Evolutionary conservation across 2,888 invertebrate species (phyloP).

Genomic region (Troides oblongomaculatus): DNA sequence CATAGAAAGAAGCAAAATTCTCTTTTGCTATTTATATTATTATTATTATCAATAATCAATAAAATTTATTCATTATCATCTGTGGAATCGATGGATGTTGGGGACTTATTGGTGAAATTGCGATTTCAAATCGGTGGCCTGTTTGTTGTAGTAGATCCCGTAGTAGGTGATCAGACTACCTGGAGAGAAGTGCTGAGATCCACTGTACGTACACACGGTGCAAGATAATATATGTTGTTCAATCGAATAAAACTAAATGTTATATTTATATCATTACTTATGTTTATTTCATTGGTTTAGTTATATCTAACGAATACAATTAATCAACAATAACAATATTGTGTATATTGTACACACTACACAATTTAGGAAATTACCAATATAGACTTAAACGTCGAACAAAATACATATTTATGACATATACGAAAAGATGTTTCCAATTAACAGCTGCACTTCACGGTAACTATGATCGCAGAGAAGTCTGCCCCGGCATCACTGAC

Average conservation of each 20-base stretch:
- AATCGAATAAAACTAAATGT: constrained; percentile 11
- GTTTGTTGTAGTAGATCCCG: no score
- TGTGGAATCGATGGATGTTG: no score
- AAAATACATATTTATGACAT: not conserved
- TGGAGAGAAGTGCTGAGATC: no score
- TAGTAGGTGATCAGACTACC: no score
- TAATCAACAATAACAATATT: constrained; percentile 35
- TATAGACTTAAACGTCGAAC: not conserved
- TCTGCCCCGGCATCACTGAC: not conserved
- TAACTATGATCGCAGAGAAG: not conserved
- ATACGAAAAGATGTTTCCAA: not conserved
- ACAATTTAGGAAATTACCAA: constrained; percentile 40
- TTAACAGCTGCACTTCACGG: not conserved
- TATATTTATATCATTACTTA: constrained; percentile 33
- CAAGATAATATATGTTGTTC: no score
- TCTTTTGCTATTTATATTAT: no score
- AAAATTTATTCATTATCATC: no score
- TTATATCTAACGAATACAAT: constrained; percentile 40
- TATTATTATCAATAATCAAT: no score
- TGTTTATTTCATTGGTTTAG: constrained; percentile 65
- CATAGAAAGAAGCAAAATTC: no score
- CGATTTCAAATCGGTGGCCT: no score
- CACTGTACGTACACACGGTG: no score
- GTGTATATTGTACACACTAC: constrained; percentile 52
- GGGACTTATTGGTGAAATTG: no score